Conservation (phyloP, 64 coral and sea anemone genomes). For the Montipora sp. region DNA sequence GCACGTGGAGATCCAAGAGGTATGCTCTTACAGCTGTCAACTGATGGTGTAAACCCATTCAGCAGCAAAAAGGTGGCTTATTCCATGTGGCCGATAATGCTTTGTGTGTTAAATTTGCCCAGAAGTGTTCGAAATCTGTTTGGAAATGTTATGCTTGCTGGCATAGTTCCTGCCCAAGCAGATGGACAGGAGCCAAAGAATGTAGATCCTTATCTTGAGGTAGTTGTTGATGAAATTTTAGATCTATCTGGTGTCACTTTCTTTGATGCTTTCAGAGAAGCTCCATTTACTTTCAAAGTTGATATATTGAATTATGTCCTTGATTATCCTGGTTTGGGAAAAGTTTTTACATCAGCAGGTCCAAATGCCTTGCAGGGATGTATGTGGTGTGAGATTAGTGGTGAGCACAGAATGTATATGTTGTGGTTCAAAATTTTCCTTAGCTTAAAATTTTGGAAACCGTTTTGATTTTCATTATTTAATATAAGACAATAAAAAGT, state of each 20-base stretch:
- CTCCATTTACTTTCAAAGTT: neutral
- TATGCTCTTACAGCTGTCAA: neutral
- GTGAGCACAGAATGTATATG: neutral
- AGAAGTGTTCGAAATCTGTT: neutral
- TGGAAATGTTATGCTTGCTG: slow-evolving; percentile 25
- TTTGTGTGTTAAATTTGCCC: slow-evolving; percentile 10
- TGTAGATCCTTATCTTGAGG: slow-evolving; percentile 5
- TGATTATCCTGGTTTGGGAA: slow-evolving; percentile 13
- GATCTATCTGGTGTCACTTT: neutral
- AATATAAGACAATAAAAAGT: neutral
- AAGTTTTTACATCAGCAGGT: slow-evolving; percentile 4
- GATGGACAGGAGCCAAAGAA: slow-evolving; percentile 6
- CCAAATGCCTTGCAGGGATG: slow-evolving; percentile 13
- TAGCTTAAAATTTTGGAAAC: too few species aligned
- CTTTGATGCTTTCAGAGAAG: slow-evolving; percentile 13
- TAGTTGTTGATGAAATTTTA: slow-evolving; percentile 26
- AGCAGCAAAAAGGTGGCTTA: slow-evolving; percentile 3
- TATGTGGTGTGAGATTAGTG: slow-evolving; percentile 42
- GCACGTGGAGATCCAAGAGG: neutral
- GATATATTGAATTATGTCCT: neutral
- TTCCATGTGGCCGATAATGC: slow-evolving; percentile 50
- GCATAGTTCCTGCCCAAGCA: slow-evolving; percentile 19
- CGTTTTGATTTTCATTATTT: too few species aligned
- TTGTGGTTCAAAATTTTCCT: too few species aligned
- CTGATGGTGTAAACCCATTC: slow-evolving; percentile 38